Conservation (phyloP, 2,113 vertebrate species). For the Muntiacus reevesi region DNA sequence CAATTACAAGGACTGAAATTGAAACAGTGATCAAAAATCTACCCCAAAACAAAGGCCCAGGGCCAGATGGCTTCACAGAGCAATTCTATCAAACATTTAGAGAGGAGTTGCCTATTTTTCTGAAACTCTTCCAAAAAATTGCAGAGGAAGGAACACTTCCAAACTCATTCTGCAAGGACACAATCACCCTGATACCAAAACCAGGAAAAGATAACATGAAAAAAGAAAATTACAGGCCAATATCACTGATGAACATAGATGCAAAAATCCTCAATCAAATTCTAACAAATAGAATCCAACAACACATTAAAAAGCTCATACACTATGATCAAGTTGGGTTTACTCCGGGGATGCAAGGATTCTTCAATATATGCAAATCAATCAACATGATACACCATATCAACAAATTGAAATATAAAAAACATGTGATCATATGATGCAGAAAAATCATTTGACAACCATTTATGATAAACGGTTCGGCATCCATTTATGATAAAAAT, state of each 20-base stretch:
- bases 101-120: not conserved
- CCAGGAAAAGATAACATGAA: not conserved
- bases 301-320: not conserved
- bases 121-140: not conserved
- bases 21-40: not conserved
- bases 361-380: not conserved
- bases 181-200: not conserved
- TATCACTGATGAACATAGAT: not conserved
- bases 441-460: not conserved
- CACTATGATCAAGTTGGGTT: not conserved
- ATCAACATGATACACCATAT: not conserved
- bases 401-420: not conserved
- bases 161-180: not conserved
- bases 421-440: not conserved
- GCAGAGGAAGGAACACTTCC: not conserved
- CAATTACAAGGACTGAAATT: not conserved
- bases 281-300: not conserved
- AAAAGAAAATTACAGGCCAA: not conserved
- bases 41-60: not conserved
- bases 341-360: not conserved
- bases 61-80: not conserved
- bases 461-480: not conserved
- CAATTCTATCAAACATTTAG: not conserved
- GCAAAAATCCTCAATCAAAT: not conserved
- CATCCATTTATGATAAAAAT: not conserved